Evolutionary conservation across 2,888 invertebrate genomes (phyloP), one percentile per base, ranked within the genome.

Genomic region (Chymomyza caudatula): DNA sequence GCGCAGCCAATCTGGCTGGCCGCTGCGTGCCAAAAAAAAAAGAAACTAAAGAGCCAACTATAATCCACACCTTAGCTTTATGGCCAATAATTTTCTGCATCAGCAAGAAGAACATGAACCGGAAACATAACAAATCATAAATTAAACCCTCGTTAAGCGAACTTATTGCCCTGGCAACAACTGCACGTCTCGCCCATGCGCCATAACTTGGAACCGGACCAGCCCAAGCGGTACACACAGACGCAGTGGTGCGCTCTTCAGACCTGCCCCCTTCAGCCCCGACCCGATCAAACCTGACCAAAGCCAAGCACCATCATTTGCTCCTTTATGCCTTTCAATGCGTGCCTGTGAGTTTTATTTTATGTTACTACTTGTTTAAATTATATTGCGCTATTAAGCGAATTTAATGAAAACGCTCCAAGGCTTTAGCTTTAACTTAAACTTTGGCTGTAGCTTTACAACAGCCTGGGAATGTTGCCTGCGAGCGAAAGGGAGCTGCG

Each of bases 121-220:
- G 88, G 88, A 88, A 88, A 88, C 88, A 88, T 87, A 88, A 89
- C 89, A 88, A 88, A 88, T 88, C 88, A 88, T 88, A 89, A 89
- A 89, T 89, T 88, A 88, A 87, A 88, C 87, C 85, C 88, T 89
- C 89, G 89, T 88, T 89, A 89, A 86, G 76, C 82, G 87, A 85
- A 85, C 87, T 88, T 89, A 83, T 87, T 87, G 86, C 81, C 77
- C 75, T 76, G 73, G 73, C 65, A 76, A 70, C 29, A 37, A 63
- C 70, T 74, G 71, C 71, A 70, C 64, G 76, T 74, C 76, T 80
- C 73, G 78, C 74, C 86, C 78, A 84, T 84, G 85, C 76, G 76
- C 86, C 84, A 78, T 64, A 72, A 73, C 78, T 63, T 66, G 58
- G 63, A 72, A 74, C 69, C 70, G 60, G 74, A 73, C n/a, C 52